Percentiles rank a stretch among this genome's conserved stretches.
These are phyloP conservation scores for Edolisoma coerulescens DNA, from an alignment of 2,113 vertebrate species.

Conservation along the genomic window DNA sequence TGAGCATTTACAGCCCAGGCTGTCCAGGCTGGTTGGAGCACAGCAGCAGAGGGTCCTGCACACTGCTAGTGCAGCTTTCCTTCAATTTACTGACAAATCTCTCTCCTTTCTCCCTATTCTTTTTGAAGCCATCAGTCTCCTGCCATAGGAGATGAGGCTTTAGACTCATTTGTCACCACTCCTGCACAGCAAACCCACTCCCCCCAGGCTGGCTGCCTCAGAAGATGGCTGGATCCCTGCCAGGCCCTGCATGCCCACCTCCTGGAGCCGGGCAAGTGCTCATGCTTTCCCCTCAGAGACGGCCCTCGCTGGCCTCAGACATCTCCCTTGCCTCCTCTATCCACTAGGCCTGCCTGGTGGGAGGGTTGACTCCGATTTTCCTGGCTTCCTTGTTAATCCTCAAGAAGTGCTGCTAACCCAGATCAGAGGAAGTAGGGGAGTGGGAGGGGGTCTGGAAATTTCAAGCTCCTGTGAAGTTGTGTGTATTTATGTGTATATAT, in stretches of 20 bases:
- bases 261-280: fast-evolving
- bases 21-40: background rate
- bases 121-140: conserved; percentile 2
- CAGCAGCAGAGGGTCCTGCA: background rate
- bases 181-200: background rate
- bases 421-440: background rate
- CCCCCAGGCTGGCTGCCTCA: background rate
- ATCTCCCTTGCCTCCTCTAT: background rate
- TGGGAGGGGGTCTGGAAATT: background rate
- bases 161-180: conserved; percentile 10
- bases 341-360: background rate
- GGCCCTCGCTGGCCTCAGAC: background rate
- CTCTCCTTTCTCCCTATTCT: background rate
- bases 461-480: background rate
- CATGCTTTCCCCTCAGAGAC: background rate
- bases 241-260: background rate
- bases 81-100: background rate
- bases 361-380: background rate
- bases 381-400: conserved; percentile 26
- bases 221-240: background rate
- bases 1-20: background rate
- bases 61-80: background rate
- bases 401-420: background rate
- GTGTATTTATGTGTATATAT: background rate
- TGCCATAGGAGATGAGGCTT: conserved; percentile 13